Evolutionary conservation across 2,113 vertebrate species (phyloP).

Genomic region (Chloebia gouldiae): DNA sequence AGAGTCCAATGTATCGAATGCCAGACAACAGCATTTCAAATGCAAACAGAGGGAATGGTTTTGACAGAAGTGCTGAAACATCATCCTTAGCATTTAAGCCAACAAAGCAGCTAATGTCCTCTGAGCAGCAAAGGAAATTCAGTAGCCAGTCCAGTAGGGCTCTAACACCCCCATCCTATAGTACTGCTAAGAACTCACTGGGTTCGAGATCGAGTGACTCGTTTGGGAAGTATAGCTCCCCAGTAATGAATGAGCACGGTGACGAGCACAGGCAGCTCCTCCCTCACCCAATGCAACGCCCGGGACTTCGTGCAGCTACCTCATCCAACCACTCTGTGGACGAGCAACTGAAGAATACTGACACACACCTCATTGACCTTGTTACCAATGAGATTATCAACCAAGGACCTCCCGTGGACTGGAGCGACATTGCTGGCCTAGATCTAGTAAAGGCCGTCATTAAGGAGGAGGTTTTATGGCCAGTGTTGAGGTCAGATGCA

Average conservation of each 20-base stretch:
- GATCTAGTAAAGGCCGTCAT: conserved; percentile 95
- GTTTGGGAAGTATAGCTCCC: conserved; percentile 91
- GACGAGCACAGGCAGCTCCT: conserved; percentile 93
- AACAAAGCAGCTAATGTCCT: conserved; percentile 92
- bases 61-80: conserved; percentile 92
- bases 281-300: conserved; percentile 85
- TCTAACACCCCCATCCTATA: conserved; percentile 91
- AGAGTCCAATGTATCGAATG: conserved; percentile 98
- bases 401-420: conserved; percentile 93
- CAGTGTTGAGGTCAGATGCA: conserved; percentile 95
- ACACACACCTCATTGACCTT: conserved; percentile 94
- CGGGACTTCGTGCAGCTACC: conserved; percentile 88
- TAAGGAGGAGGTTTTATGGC: conserved; percentile 99
- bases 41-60: conserved; percentile 91
- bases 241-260: conserved; percentile 86
- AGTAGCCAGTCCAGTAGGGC: conserved; percentile 89
- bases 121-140: conserved; percentile 96
- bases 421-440: conserved; percentile 95
- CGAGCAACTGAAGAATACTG: conserved; percentile 96
- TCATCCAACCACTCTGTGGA: conserved; percentile 92
- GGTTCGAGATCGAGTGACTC: conserved; percentile 87
- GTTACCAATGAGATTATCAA: conserved; percentile 96
- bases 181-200: conserved; percentile 88
- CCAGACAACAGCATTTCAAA: conserved; percentile 92
- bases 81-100: conserved; percentile 95